Conservation (phyloP, 2,113 vertebrate genomes). For the Erpornis zantholeuca region DNA sequence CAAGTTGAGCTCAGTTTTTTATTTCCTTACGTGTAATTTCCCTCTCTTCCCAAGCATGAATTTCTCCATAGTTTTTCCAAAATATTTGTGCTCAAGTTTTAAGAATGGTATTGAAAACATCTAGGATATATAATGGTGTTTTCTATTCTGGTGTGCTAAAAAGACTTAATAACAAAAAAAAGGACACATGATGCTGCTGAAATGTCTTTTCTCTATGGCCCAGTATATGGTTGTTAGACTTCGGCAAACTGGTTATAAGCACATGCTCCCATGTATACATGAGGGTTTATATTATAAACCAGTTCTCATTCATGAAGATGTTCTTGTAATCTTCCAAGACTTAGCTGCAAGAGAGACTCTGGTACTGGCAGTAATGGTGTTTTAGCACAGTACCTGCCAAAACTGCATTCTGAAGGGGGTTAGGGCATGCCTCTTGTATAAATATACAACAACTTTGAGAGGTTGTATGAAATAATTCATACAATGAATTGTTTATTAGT, state of each 20-base stretch:
- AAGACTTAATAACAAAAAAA: neutral
- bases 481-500: neutral
- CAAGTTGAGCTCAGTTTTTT: neutral
- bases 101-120: neutral
- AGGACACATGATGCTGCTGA: neutral
- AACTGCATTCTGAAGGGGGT: neutral
- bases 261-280: neutral
- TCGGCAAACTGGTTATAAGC: neutral
- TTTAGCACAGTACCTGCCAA: neutral
- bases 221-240: neutral
- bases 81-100: neutral
- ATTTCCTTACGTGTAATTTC: neutral
- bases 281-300: neutral
- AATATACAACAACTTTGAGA: neutral
- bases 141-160: neutral
- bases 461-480: neutral
- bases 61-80: neutral
- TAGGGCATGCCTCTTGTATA: neutral
- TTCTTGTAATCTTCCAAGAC: neutral
- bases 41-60: neutral
- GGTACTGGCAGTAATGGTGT: neutral
- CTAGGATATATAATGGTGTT: neutral
- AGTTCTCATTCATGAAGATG: neutral
- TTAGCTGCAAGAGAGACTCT: neutral
- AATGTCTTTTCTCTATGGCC: neutral